Conservation (phyloP, 1,140 invertebrate species). For the Halotydeus destructor region DNA sequence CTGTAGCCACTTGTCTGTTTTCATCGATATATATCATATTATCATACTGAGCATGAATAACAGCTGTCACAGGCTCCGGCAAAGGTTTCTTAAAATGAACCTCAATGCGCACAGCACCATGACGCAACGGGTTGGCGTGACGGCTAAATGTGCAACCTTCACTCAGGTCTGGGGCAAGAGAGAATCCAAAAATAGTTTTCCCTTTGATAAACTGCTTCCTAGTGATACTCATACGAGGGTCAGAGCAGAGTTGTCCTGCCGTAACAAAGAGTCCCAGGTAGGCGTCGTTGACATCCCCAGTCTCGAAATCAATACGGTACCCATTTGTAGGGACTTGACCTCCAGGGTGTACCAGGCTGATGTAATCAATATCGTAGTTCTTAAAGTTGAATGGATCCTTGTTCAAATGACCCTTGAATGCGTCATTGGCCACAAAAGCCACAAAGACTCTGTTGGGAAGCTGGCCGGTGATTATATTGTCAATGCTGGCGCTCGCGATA, state of each 20-base stretch:
- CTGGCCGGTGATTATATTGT: slow-evolving; percentile 12
- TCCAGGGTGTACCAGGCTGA: slow-evolving; percentile 1
- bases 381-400: slow-evolving; percentile 2
- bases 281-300: neutral
- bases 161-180: slow-evolving; percentile 1
- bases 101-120: slow-evolving; percentile 1
- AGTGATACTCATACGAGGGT: neutral
- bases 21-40: slow-evolving; percentile 9
- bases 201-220: neutral
- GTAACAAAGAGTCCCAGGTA: slow-evolving; percentile 3
- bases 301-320: slow-evolving; percentile 9
- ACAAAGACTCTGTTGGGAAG: slow-evolving; percentile 12
- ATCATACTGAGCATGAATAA: slow-evolving; percentile 10
- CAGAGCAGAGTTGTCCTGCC: neutral
- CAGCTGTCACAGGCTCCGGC: neutral
- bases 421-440: slow-evolving; percentile 5
- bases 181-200: slow-evolving; percentile 5
- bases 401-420: slow-evolving; percentile 7
- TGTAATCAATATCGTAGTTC: slow-evolving; percentile 3
- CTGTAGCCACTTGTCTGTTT: too few species aligned
- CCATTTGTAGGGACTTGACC: slow-evolving; percentile 1
- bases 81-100: neutral
- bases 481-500: slow-evolving; percentile 11
- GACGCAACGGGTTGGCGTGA: neutral
- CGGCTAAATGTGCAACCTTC: neutral